Base-by-base conservation (phyloP, 1,140 invertebrate genomes). In the Streblospio benedicti region DNA sequence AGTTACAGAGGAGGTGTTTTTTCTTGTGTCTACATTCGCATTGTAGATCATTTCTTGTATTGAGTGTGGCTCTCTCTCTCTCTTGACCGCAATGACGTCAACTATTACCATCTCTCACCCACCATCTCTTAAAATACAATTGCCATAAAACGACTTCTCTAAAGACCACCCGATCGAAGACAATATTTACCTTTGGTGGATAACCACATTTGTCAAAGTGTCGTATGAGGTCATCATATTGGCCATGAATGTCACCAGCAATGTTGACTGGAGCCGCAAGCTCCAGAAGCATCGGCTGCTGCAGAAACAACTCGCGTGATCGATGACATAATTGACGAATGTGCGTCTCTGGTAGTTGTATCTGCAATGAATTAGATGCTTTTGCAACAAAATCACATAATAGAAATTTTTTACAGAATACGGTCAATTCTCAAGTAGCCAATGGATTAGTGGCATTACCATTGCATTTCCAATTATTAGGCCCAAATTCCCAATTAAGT, bases 101-200 rank as follows among this genome's bases (percentile, higher is more conserved):
- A n/a, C n/a, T n/a, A n/a, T n/a, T n/a, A n/a, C n/a, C n/a, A n/a
- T n/a, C n/a, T n/a, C n/a, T n/a, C n/a, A n/a, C n/a, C n/a, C n/a
- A n/a, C n/a, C n/a, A n/a, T n/a, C n/a, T n/a, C n/a, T n/a, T n/a
- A n/a, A n/a, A n/a, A n/a, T n/a, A n/a, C n/a, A n/a, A n/a, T n/a
- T n/a, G n/a, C n/a, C n/a, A n/a, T n/a, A n/a, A n/a, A n/a, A n/a
- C n/a, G n/a, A n/a, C n/a, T n/a, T n/a, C n/a, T n/a, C n/a, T n/a
- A n/a, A n/a, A n/a, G n/a, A n/a, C n/a, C n/a, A n/a, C 57, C 96
- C 96, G 78, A 99, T 99, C 75, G 99, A 96, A 79, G 99, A 99
- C 61, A 99, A 81, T 74, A n/a, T n/a, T n/a, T n/a, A n/a, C n/a
- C 96, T 86, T 65, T 99, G 79, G 79, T 2, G 79, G 80, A 57